A percentile compares a stretch with the other conserved stretches of the same genome.
These are phyloP conservation scores for Sthenelais limicola DNA, from an alignment of 2,888 invertebrate genomes.

Conservation along the genomic window DNA sequence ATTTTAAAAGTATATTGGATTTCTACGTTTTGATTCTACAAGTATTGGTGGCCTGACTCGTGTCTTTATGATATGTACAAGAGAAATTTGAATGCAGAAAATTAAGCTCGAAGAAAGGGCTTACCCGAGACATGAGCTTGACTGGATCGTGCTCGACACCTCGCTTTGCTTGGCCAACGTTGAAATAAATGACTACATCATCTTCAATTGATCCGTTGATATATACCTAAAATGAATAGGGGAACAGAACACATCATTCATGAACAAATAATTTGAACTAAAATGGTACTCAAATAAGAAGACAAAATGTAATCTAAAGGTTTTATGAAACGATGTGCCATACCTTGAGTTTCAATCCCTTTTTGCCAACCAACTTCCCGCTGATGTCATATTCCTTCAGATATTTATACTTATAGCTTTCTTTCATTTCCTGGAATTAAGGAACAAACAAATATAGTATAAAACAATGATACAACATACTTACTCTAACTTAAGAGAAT, in stretches of 20 bases:
- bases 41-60: no score
- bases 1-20: no score
- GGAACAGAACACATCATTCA: background rate
- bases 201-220: conserved; percentile 66
- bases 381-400: conserved; percentile 62
- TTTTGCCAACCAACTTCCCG: conserved; percentile 62
- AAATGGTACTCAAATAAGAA: background rate
- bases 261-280: background rate
- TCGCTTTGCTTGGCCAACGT: conserved; percentile 64
- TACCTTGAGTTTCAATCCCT: conserved; percentile 68
- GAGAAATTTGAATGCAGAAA: no score
- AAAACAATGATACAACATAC: no score
- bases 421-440: conserved; percentile 56
- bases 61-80: no score
- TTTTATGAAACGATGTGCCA: conserved; percentile 15
- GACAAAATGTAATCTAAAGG: background rate
- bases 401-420: conserved; percentile 65
- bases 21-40: no score
- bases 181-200: conserved; percentile 66
- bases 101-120: no score
- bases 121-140: conserved; percentile 49
- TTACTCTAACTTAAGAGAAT: no score
- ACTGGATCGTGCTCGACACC: conserved; percentile 57
- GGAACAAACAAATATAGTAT: no score
- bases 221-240: conserved; percentile 60